phyloP scores from a whole-genome alignment of 2,797 vertebrate species.

The Melanotaenia maccullochi region DNA sequence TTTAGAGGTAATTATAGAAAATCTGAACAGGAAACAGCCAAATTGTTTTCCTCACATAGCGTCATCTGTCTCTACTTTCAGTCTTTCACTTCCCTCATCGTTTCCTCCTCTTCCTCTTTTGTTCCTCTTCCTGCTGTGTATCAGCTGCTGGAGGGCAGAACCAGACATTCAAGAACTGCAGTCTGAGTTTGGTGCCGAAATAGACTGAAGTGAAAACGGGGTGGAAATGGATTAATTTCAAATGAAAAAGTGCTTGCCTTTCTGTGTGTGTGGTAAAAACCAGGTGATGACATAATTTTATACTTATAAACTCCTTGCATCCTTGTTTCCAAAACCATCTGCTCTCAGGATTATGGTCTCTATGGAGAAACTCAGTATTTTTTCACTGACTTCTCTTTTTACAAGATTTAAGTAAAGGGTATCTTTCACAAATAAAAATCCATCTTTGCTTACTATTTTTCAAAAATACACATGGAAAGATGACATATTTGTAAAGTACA shows the following conservation, averaged over 20 bases:
- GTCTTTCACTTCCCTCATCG: slow-evolving; percentile 13
- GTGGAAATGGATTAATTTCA: slow-evolving; percentile 32
- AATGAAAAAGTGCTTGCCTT: slow-evolving; percentile 24
- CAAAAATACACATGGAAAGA: not conserved
- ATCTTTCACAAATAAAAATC: slow-evolving; percentile 12
- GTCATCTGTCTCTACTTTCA: slow-evolving; percentile 47
- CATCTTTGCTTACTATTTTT: not conserved
- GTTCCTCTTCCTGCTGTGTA: slow-evolving; percentile 5
- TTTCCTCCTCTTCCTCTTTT: slow-evolving; percentile 3
- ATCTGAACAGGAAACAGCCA: not conserved
- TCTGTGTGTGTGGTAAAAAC: not conserved
- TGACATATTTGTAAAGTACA: not conserved
- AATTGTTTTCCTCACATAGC: slow-evolving; percentile 14
- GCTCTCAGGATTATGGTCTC: slow-evolving; percentile 17
- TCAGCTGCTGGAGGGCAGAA: slow-evolving; percentile 33
- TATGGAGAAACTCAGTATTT: slow-evolving; percentile 32
- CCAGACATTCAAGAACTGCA: slow-evolving; percentile 27
- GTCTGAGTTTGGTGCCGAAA: slow-evolving; percentile 17
- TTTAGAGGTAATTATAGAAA: not conserved
- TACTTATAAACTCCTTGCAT: slow-evolving; percentile 18
- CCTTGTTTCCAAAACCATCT: not conserved
- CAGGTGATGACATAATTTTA: not conserved
- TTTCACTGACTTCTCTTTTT: slow-evolving; percentile 36
- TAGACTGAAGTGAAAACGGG: slow-evolving; percentile 6
- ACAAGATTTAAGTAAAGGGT: slow-evolving; percentile 41